Base-by-base conservation (phyloP, 2,888 invertebrate genomes). In the Mythimna impura region DNA sequence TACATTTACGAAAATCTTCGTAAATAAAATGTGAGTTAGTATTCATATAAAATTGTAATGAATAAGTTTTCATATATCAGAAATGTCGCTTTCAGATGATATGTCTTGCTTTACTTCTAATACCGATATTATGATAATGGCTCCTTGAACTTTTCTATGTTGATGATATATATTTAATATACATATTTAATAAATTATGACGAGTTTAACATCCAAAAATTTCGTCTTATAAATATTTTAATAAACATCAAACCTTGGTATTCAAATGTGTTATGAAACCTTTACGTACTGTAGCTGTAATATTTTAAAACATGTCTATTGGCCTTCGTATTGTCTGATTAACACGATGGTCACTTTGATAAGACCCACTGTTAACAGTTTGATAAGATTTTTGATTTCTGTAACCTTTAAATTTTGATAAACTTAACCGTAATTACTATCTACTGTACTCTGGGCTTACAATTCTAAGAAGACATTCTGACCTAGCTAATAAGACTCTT, bases 91-190 rank as follows among this genome's bases (percentile, higher is more conserved):
- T 71, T 65, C 25, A 22, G 25, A 43, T n/a, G 9, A 55, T 58
- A 57, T 20, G 22, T 70, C 25, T 69, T 22, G 5, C 30, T 73
- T 69, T 65, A 40, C 69, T 55, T 69, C 20, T 52, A 25, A 66
- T n/a, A 30, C 36, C 22, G 34, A 54, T 81, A 66, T 64, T 74
- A 82, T 80, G 79, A 77, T 84, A 83, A 82, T 82, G 43, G 67
- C 78, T 83, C 89, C 89, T 90, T 90, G 90, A 90, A 89, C 89
- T 90, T 89, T 90, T 86, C 78, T 83, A 79, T 80, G 70, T 72
- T 82, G 82, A 86, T 88, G 80, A 83, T 84, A 84, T 81, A 76
- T 55, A 79, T 78, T 82, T 71, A 61, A 83, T 83, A 85, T 84
- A 82, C 77, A 87, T 87, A 87, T 86, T 84, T 76, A 87, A 85